Conservation (phyloP, 2,888 invertebrate genomes). For the Dynastes maya region DNA sequence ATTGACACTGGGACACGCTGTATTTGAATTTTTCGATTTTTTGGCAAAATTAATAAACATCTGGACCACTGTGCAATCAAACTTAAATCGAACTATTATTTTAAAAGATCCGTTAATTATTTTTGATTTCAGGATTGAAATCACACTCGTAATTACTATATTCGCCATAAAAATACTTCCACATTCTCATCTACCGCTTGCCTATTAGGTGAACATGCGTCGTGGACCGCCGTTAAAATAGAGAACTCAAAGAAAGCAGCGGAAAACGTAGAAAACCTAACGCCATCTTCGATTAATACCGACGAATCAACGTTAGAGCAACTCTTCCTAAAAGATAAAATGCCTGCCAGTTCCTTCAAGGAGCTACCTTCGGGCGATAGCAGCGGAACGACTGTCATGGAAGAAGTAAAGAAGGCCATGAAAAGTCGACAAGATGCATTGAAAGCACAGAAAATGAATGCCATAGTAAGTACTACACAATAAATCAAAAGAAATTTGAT, state of each 20-base stretch:
- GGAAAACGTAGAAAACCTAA: constrained; percentile 32
- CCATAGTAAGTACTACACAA: neutral
- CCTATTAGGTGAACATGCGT: constrained; percentile 42
- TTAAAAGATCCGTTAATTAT: neutral
- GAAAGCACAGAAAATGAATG: constrained; percentile 22
- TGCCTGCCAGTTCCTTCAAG: constrained; percentile 44
- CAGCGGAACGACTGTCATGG: constrained; percentile 46
- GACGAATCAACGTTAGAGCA: constrained; percentile 45
- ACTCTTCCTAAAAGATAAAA: constrained; percentile 46
- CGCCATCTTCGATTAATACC: constrained; percentile 46
- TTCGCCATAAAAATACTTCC: constrained; percentile 24
- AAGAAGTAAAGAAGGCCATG: constrained; percentile 35
- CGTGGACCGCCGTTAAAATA: constrained; percentile 38
- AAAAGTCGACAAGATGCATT: constrained; percentile 26
- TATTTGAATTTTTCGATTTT: too few species aligned
- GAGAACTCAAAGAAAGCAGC: constrained; percentile 29
- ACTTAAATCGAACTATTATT: too few species aligned
- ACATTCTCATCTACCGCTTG: constrained; percentile 24
- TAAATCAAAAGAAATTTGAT: too few species aligned
- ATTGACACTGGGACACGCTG: too few species aligned
- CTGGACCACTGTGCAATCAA: too few species aligned
- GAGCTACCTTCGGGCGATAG: constrained; percentile 48
- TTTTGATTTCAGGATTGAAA: constrained; percentile 34
- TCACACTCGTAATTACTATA: constrained; percentile 23
- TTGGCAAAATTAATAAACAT: too few species aligned